Evolutionary conservation across 1,140 invertebrate species (phyloP), one percentile per base, ranked within the genome.

Genomic region (Lamellibrachia luymesi): DNA sequence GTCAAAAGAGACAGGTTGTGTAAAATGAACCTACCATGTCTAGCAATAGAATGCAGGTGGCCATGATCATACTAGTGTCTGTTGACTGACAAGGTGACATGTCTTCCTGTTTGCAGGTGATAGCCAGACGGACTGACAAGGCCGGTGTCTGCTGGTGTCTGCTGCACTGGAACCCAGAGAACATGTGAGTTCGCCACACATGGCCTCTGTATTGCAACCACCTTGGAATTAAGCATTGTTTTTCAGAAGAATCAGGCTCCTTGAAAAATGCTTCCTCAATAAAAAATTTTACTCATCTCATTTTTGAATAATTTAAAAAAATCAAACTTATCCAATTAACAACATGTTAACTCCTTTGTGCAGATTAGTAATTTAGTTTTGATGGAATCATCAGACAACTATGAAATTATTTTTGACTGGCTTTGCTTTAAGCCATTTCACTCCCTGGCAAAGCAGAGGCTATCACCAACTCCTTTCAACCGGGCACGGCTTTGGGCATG

Each of bases 151-250:
- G 96, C 50, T 97, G 97, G 96, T 96, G 98, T 92, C 95, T 98
- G 89, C 95, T 98, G 90, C 97, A 97, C 93, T 98, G 97, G 97
- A 96, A 97, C 96, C 98, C 98, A 91, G 95, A 96, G 94, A 96
- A 97, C 95, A 97, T 98, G 97, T 98, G 97, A 97, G 97, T 97
- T 90, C 49, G 64, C 17, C 64, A 80, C 13, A 17, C 64, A 4
- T 17, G 4, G 2, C 17, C 64, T 17, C 5, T 80, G 13, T 80
- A 10, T 80, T 22, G 17, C 64, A 80, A 4, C 64, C 17, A 10
- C 13, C 25, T 10, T 17, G 6, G 7, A 80, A 80, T 80, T 80
- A 80, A 80, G 25, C 25, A 22, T 2, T 22, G 17, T 80, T 80
- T 80, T 80, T 80, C 6, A 80, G 25, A 17, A 80, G 64, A 80